Evolutionary conservation across 2,888 invertebrate species (phyloP), one percentile per base, ranked within the genome.

Genomic region (Plutella xylostella): DNA sequence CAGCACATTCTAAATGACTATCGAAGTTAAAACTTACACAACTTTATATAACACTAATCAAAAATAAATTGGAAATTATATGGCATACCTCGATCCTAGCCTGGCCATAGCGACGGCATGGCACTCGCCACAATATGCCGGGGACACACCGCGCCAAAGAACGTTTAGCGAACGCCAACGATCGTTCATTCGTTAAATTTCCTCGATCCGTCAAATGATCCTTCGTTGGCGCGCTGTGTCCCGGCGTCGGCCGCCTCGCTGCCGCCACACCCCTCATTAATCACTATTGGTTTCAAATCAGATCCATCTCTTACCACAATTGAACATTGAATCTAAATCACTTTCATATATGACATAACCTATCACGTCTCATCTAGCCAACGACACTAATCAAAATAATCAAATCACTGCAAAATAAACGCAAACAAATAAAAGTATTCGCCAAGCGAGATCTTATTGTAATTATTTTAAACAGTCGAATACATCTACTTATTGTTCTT

Each of bases 401-500:
- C 28, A 28, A 28, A 28, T 28, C 28, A 28, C 28, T 28, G 28
- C n/a, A 34, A 28, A 34, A 15, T 17, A 15, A 34, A 34, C 14
- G 34, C 15, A 34, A 34, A 14, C 14, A 15, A 34, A 15, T n/a
- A n/a, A 20, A 30, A 42, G 28, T n/a, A 31, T 19, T 30, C 42
- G 42, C 42, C 31, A 42, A 42, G 42, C 42, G 42, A 42, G 14
- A 19, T 14, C 42, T 30, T 42, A 42, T 31, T 18, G 14, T 22
- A 15, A 38, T 38, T 38, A 31, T 55, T 58, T 65, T 58, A 64
- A 54, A 68, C 61, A 71, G 59, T 69, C 61, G 63, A 66, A 74
- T 77, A 79, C 60, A 63, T 58, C 80, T 83, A 82, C 72, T 82
- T 83, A 80, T 80, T 80, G 82, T 83, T 76, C 79, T 69, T 79